These are phyloP conservation scores for Naja naja DNA, from an alignment of 2,113 vertebrate genomes.

Conservation along the genomic window DNA sequence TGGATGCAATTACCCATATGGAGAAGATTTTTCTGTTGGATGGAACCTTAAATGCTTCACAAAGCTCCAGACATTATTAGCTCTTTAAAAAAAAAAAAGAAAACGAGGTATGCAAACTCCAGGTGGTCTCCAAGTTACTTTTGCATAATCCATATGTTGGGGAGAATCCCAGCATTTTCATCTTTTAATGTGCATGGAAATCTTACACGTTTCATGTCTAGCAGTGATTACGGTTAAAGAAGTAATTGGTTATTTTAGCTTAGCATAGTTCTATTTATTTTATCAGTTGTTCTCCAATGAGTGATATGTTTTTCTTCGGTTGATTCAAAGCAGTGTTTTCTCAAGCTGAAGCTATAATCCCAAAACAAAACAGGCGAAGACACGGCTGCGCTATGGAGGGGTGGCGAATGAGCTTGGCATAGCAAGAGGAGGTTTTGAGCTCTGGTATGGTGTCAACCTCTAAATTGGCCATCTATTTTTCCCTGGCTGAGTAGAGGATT, in stretches of 20 bases:
- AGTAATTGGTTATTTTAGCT: not conserved
- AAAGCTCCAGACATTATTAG: not conserved
- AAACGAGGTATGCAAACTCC: not conserved
- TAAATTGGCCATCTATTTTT: constrained; percentile 13
- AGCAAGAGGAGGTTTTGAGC: not conserved
- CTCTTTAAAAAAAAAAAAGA: not conserved
- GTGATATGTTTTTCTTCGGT: not conserved
- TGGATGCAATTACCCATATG: not conserved
- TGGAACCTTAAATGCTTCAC: not conserved
- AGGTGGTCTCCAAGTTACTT: not conserved
- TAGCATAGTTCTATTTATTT: not conserved
- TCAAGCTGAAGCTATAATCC: not conserved
- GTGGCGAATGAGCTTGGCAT: not conserved
- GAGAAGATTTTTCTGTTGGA: not conserved
- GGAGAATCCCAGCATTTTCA: not conserved
- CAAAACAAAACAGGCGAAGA: not conserved
- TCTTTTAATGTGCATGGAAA: not conserved
- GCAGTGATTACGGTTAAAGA: not conserved
- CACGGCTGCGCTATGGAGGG: not conserved
- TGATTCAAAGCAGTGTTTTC: not conserved
- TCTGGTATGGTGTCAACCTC: not conserved
- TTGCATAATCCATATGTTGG: not conserved
- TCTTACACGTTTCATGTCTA: not conserved
- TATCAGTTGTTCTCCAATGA: not conserved
- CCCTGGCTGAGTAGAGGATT: constrained; percentile 12